Percentiles rank a stretch among this genome's conserved stretches.
Conservation (phyloP, 2,888 invertebrate genomes). For the Limnephilus marmoratus region DNA sequence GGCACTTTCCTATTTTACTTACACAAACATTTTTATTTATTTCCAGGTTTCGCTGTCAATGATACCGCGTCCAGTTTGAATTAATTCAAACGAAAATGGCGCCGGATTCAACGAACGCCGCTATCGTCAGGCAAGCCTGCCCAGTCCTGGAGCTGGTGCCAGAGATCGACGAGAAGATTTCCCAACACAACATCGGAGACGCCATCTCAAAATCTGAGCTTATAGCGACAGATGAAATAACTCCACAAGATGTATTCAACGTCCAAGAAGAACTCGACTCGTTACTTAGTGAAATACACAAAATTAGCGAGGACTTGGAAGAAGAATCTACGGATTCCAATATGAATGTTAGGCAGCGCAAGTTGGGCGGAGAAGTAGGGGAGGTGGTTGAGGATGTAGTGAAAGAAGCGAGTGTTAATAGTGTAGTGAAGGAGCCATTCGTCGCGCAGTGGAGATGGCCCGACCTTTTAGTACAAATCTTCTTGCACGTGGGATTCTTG, state of each 20-base stretch:
- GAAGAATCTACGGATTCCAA: conserved; percentile 20
- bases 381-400: not conserved
- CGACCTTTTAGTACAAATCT: conserved; percentile 83
- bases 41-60: not conserved
- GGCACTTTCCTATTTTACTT: not conserved
- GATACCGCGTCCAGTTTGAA: not conserved
- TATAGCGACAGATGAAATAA: not conserved
- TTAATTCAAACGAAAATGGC: conserved; percentile 55
- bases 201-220: not conserved
- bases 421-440: conserved; percentile 35
- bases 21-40: not conserved
- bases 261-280: conserved; percentile 38
- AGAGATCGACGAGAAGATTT: not conserved
- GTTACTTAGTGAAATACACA: conserved; percentile 23
- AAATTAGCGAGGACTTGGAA: not conserved
- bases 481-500: conserved; percentile 82
- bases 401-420: conserved; percentile 14
- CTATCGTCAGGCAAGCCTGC: conserved; percentile 52
- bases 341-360: conserved; percentile 40
- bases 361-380: not conserved
- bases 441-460: conserved; percentile 79
- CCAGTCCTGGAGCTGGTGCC: conserved; percentile 31
- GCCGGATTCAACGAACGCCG: conserved; percentile 60
- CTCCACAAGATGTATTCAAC: not conserved
- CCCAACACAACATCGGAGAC: conserved; percentile 3